Conservation (phyloP, 30 jellyfish, hydroid and myxozoan species). For the Hydractinia symbiolongicarpus region DNA sequence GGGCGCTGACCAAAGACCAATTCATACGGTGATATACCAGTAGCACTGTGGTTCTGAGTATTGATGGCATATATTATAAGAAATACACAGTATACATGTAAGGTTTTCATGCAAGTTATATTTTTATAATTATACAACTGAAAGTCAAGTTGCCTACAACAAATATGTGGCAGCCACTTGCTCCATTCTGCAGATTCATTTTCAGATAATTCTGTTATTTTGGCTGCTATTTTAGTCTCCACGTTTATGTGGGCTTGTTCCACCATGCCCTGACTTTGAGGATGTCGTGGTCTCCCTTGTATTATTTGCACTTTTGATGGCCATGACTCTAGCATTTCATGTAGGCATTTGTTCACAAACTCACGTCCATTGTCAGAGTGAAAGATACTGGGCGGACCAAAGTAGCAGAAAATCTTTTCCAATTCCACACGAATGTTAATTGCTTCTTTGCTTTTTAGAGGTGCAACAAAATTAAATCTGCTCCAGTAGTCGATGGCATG, state of each 20-base stretch:
- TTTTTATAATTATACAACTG: too few relatives aligned
- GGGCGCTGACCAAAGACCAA: neutral
- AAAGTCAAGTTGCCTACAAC: neutral
- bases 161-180: constrained; percentile 5
- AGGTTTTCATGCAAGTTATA: too few relatives aligned
- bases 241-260: neutral
- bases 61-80: neutral
- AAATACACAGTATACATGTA: too few relatives aligned
- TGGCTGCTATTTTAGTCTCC: neutral
- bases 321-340: neutral
- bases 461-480: neutral
- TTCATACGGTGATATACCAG: neutral
- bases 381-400: constrained; percentile 1
- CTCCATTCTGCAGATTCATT: neutral
- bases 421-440: neutral
- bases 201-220: neutral
- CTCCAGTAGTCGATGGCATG: neutral
- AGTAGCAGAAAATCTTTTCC: neutral
- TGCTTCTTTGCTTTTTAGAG: constrained; percentile 1
- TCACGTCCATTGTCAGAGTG: neutral
- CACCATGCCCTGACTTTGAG: constrained; percentile 3
- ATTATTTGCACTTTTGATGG: neutral
- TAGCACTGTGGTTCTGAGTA: constrained; percentile 5
- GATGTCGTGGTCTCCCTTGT: neutral
- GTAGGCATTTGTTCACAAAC: neutral